These are phyloP conservation scores for Lampris megalopsis DNA, from an alignment of 2,113 vertebrate genomes.

Conservation along the genomic window DNA sequence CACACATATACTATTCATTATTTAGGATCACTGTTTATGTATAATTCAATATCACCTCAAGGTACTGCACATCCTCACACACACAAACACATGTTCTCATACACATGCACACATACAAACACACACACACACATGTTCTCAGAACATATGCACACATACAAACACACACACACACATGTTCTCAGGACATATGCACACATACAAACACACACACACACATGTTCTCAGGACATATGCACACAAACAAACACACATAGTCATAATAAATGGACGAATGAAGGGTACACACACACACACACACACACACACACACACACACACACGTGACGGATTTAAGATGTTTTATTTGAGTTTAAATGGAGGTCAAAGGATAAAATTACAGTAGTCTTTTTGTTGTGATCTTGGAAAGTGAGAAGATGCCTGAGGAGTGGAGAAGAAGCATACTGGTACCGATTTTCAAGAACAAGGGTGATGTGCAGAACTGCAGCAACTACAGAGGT, in stretches of 20 bases:
- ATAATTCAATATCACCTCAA: slow-evolving; percentile 58
- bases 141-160: not conserved
- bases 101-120: slow-evolving; percentile 57
- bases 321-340: slow-evolving; percentile 21
- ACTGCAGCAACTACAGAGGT: too few relatives aligned
- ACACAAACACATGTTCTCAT: slow-evolving; percentile 37
- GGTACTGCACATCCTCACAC: slow-evolving; percentile 47
- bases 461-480: too few relatives aligned
- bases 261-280: not conserved
- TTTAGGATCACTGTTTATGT: slow-evolving; percentile 50
- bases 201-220: not conserved
- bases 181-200: not conserved
- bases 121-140: slow-evolving; percentile 4
- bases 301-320: slow-evolving; percentile 7
- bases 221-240: not conserved
- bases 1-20: slow-evolving; percentile 50
- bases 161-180: not conserved
- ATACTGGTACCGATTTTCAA: too few relatives aligned
- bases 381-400: not conserved
- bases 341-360: slow-evolving; percentile 16
- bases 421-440: too few relatives aligned
- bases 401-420: too few relatives aligned
- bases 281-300: not conserved
- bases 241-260: not conserved
- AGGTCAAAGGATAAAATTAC: slow-evolving; percentile 27